Base-by-base conservation (phyloP, 1,140 invertebrate species). In the Apis florea region DNA sequence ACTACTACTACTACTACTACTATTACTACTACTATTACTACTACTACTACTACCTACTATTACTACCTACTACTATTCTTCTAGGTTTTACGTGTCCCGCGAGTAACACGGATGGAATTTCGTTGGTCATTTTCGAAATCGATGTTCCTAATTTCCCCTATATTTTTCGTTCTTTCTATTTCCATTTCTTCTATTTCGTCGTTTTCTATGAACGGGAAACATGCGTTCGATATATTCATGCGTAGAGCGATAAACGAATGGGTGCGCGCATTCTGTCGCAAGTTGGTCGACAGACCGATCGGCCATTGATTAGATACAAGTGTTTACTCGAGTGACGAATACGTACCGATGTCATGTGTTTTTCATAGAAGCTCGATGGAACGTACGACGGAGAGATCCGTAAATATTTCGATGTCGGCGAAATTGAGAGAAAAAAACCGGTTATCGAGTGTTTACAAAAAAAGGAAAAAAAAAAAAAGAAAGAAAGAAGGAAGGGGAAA, bases 261-360 rank as follows among this genome's bases (percentile, higher is more conserved):
- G 47, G 21, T 70, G 51, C 71, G 79, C 73, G 79, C 19, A 64
- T 61, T 82, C 74, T 77, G 73, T 77, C 73, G 74, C 80, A 82
- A 82, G 80, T 64, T 69, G 79, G 80, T 64, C 63, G 79, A 79
- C 78, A 21, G 61, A 31, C 61, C 76, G 73, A n/a, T 59, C 59
- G 61, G 53, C 70, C 79, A 75, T 81, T 81, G 79, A 81, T 81
- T 81, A 81, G 79, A 81, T 81, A 81, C 79, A 75, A 81, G 79
- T 81, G 72, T 81, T 81, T 81, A 81, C 79, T 59, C 79, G 71
- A 74, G 72, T 68, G 71, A 81, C 79, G 79, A 81, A 54, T 63
- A 5, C 63, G 26, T 72, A 67, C 79, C 71, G 71, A 81, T 75
- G 79, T 67, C 79, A 73, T 68, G 79, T 67, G 79, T 73, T 75